These are phyloP conservation scores for Cotesia chilonis DNA, from an alignment of 1,140 invertebrate species.

Conservation along the genomic window DNA sequence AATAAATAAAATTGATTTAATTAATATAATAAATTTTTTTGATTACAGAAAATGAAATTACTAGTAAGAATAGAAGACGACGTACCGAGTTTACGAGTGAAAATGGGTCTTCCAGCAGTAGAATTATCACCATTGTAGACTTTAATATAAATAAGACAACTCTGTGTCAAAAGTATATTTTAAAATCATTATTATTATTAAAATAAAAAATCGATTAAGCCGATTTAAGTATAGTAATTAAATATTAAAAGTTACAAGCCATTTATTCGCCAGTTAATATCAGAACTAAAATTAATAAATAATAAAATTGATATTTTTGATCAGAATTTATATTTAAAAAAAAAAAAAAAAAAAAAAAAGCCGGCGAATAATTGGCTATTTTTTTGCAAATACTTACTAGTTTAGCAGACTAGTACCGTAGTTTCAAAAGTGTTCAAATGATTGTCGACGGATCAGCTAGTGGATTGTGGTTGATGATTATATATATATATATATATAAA, in stretches of 20 bases:
- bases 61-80: conserved; percentile 85
- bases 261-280: too few relatives aligned
- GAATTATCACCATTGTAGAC: conserved; percentile 54
- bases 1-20: not conserved
- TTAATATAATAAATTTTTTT: conserved; percentile 22
- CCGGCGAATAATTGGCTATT: conserved; percentile 12
- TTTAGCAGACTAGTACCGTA: conserved; percentile 50
- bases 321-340: not conserved
- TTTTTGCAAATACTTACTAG: conserved; percentile 46
- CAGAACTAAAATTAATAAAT: not conserved
- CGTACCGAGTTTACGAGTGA: conserved; percentile 75
- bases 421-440: conserved; percentile 48
- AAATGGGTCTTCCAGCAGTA: conserved; percentile 69
- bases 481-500: not conserved
- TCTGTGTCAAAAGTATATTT: conserved; percentile 14
- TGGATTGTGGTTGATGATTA: not conserved
- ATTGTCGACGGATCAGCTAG: conserved; percentile 24
- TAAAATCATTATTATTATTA: not conserved
- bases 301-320: not conserved
- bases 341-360: not conserved
- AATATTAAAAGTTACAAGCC: not conserved
- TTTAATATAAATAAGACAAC: conserved; percentile 34
- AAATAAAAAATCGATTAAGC: conserved; percentile 2
- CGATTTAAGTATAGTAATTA: conserved; percentile 1
- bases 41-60: conserved; percentile 79